phyloP scores from a whole-genome alignment of 1,140 invertebrate species.

The Halesus radiatus region DNA sequence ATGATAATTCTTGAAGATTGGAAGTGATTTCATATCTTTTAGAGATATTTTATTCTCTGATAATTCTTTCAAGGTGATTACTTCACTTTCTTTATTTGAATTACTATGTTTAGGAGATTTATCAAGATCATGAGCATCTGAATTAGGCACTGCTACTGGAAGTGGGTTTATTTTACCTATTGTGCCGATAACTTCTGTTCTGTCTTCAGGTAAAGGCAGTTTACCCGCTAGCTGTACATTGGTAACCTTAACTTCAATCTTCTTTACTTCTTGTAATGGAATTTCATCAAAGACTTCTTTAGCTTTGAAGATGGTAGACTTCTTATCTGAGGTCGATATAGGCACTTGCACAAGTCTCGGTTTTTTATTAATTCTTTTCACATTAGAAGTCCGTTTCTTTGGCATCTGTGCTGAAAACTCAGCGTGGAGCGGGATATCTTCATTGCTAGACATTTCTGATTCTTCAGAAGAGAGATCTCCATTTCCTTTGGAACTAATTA shows the following conservation, averaged over 20 bases:
- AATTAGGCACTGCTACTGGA: conserved; percentile 59
- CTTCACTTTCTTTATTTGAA: conserved; percentile 56
- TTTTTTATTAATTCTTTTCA: conserved; percentile 74
- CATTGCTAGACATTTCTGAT: conserved; percentile 86
- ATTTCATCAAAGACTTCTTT: conserved; percentile 79
- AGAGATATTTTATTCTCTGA: conserved; percentile 77
- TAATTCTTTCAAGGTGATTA: conserved; percentile 78
- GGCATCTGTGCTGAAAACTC: conserved; percentile 66
- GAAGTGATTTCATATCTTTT: conserved; percentile 82
- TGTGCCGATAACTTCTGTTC: conserved; percentile 61
- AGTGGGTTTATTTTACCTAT: conserved; percentile 65
- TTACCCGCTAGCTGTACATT: conserved; percentile 61
- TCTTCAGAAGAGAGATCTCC: conserved; percentile 69
- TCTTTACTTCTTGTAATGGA: conserved; percentile 71
- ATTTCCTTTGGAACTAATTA: conserved; percentile 2
- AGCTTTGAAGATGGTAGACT: conserved; percentile 62
- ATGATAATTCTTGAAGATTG: conserved; percentile 91
- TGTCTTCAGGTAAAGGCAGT: conserved; percentile 56
- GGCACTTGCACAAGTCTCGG: conserved; percentile 64
- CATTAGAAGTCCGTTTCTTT: conserved; percentile 72
- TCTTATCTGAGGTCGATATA: background rate
- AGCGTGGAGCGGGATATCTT: conserved; percentile 64
- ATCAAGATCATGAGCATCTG: conserved; percentile 56
- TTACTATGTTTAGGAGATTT: conserved; percentile 59
- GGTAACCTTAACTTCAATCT: conserved; percentile 76